phyloP scores from a whole-genome alignment of 2,797 vertebrate genomes.

The Vireo griseus region DNA sequence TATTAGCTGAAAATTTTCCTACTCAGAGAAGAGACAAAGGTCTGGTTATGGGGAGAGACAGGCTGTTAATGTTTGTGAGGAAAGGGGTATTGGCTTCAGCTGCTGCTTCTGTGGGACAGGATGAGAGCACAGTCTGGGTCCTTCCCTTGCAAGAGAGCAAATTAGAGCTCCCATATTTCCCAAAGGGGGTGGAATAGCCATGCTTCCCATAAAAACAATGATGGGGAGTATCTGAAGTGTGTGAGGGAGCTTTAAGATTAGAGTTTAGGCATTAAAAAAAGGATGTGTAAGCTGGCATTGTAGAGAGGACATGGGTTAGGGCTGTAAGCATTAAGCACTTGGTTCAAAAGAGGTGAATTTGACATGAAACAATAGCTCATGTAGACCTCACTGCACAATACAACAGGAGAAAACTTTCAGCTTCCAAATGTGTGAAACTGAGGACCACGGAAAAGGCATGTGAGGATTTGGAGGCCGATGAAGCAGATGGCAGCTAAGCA shows the following conservation, averaged over 20 bases:
- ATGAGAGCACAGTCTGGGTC: background rate
- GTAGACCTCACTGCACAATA: background rate
- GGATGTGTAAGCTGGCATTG: background rate
- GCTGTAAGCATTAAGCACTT: background rate
- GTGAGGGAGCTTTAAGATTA: background rate
- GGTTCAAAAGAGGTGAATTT: background rate
- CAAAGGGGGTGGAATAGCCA: background rate
- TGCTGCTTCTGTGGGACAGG: background rate
- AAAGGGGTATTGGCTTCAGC: background rate
- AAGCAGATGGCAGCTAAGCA: conserved; percentile 61
- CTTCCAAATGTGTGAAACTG: conserved; percentile 3
- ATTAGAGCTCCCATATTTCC: background rate
- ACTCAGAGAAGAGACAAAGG: background rate
- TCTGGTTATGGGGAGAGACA: background rate
- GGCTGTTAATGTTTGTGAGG: background rate
- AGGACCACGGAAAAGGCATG: conserved; percentile 6
- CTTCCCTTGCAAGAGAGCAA: background rate
- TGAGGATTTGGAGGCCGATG: conserved; percentile 55
- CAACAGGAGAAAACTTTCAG: background rate
- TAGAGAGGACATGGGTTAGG: background rate
- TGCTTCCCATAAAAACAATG: fast-evolving
- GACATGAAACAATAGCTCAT: background rate
- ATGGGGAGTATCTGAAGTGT: background rate
- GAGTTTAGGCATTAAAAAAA: background rate
- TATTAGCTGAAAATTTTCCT: background rate